Conservation (phyloP, 2,113 vertebrate genomes). For the Anser brachyrhynchus region DNA sequence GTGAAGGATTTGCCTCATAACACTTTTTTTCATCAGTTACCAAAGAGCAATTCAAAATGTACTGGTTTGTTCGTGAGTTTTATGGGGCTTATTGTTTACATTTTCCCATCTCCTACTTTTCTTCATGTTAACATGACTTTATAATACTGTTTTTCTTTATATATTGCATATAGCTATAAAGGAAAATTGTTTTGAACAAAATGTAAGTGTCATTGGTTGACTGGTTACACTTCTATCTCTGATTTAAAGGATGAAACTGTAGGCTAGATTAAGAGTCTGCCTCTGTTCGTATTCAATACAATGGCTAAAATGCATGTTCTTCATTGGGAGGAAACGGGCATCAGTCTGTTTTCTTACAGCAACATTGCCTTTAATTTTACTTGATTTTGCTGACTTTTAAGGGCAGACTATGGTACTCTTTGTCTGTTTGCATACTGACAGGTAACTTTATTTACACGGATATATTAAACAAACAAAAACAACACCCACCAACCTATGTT, state of each 20-base stretch:
- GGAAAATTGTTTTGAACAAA: slow-evolving; percentile 15
- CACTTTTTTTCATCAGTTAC: slow-evolving; percentile 70
- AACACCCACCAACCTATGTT: background rate
- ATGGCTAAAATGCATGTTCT: background rate
- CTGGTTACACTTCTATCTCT: slow-evolving; percentile 9
- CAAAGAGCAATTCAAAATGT: slow-evolving; percentile 75
- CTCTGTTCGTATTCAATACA: background rate
- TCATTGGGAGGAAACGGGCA: background rate
- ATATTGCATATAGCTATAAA: slow-evolving; percentile 35
- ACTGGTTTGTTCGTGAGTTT: slow-evolving; percentile 64
- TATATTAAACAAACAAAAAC: background rate
- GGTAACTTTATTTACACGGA: background rate
- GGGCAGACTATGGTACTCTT: background rate
- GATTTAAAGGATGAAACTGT: slow-evolving; percentile 4
- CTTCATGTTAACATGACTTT: slow-evolving; percentile 26
- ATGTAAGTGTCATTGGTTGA: background rate
- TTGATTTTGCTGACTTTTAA: background rate
- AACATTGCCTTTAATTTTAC: background rate
- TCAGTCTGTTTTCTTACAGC: background rate
- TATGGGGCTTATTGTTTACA: slow-evolving; percentile 55
- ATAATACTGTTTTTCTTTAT: slow-evolving; percentile 27
- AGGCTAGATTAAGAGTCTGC: background rate
- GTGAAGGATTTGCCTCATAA: slow-evolving; percentile 80
- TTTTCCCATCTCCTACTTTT: slow-evolving; percentile 60
- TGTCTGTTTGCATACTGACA: background rate